A percentile compares a stretch with the other conserved stretches of the same genome.
These are phyloP conservation scores for Heliocidaris tuberculata DNA, from an alignment of 35 echinoderm and acorn worm species.

Conservation along the genomic window DNA sequence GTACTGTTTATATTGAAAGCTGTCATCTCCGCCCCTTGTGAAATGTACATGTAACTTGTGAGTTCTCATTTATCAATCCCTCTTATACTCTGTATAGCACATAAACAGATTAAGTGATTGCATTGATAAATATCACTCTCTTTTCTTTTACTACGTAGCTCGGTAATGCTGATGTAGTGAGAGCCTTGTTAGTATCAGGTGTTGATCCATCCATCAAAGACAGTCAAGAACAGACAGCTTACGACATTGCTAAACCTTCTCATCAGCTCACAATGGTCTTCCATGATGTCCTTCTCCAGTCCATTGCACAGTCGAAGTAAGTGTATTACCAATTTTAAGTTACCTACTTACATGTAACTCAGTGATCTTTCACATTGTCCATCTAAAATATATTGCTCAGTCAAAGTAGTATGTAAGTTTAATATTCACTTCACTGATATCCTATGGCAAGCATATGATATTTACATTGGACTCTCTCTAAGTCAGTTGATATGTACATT, in stretches of 20 bases:
- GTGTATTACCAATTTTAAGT: not conserved
- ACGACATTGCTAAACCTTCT: constrained; percentile 62
- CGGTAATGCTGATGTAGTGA: constrained; percentile 86
- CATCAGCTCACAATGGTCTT: constrained; percentile 73
- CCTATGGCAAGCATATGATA: too few relatives aligned
- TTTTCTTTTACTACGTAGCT: constrained; percentile 47
- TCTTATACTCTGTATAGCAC: not conserved
- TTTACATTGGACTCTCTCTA: too few relatives aligned
- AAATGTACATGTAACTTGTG: not conserved
- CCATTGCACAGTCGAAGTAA: constrained; percentile 90
- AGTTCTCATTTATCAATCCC: not conserved
- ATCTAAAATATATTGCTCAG: too few relatives aligned
- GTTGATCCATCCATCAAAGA: constrained; percentile 83
- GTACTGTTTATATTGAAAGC: not conserved
- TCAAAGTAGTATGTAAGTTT: too few relatives aligned
- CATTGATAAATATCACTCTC: not conserved
- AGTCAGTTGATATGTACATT: too few relatives aligned
- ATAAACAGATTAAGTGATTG: not conserved
- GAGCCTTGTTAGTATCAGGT: constrained; percentile 82
- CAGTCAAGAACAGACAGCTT: constrained; percentile 62
- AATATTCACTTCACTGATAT: too few relatives aligned
- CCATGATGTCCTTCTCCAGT: constrained; percentile 86
- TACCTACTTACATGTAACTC: too few relatives aligned
- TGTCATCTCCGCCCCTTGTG: not conserved
- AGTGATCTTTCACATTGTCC: too few relatives aligned